Base-by-base conservation (phyloP, 2,888 invertebrate genomes). In the Nineta flava region DNA sequence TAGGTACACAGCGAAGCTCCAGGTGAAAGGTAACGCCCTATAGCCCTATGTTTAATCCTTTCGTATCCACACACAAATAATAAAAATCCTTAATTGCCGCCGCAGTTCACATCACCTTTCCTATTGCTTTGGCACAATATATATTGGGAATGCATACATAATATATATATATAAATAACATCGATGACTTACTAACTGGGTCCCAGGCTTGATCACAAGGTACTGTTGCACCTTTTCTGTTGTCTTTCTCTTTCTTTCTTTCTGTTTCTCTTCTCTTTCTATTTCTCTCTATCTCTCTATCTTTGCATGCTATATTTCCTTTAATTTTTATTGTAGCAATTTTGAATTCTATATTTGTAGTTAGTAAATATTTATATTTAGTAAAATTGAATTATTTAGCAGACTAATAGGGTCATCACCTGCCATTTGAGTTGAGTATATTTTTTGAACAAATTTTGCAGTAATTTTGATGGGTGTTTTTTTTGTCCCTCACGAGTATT, bases 1-100 rank as follows among this genome's bases (percentile, higher is more conserved):
- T 69, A 80, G 81, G 73, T 82, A 78, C 75, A 81, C 81, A 68
- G 82, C 83, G 71, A 77, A 77, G 68, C 79, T 83, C 63, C 81
- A 81, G 77, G 83, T 83, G 66, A 83, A 83, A 83, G 83, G 83
- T 83, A 83, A 78, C 74, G 67, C 69, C 70, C 65, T 59, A 57
- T 51, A 49, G 47, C 59, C 58, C 57, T 59, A 46, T 54, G 53
- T 48, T 50, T 43, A 49, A 54, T 48, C 51, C 49, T 35, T 21
- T 53, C 54, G 54, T 53, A 56, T 54, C 52, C 44, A 52, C 56
- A 52, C 51, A 57, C 57, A 47, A n/a, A 26, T 26, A n/a, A 26
- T 26, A 26, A 26, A 26, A 26, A 26, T 56, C 57, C 51, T 49
- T 51, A 51, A 51, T 51, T 50, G 46, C 43, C 46, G 47, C 53